phyloP scores from a whole-genome alignment of 2,113 vertebrate species.

The Sapayoa aenigma region DNA sequence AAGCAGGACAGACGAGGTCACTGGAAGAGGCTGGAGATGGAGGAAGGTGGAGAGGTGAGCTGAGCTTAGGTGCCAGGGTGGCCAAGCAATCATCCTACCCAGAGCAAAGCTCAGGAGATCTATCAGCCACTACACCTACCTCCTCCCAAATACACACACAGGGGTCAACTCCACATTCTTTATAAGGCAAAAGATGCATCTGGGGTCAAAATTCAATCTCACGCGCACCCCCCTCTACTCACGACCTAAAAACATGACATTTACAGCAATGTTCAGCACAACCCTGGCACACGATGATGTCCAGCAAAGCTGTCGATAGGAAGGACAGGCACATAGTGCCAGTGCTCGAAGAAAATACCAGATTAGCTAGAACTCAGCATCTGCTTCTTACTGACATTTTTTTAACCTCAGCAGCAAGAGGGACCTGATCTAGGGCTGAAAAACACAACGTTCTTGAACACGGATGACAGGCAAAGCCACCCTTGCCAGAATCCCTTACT shows the following conservation, averaged over 20 bases:
- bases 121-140: background rate
- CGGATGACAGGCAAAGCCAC: fast-evolving
- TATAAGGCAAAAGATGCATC: background rate
- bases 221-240: background rate
- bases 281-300: fast-evolving
- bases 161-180: background rate
- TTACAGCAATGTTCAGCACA: background rate
- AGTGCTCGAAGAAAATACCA: background rate
- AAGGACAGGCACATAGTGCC: fast-evolving
- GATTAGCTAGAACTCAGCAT: fast-evolving
- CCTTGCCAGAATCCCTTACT: fast-evolving
- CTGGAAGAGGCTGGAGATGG: background rate
- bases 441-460: background rate
- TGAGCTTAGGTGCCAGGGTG: background rate
- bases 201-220: background rate
- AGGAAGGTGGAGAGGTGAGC: background rate
- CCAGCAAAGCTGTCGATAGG: background rate
- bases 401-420: background rate
- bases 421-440: background rate
- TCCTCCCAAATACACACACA: background rate
- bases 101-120: background rate
- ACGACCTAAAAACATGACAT: background rate
- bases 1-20: background rate
- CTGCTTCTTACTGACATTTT: background rate
- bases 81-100: background rate